A percentile compares a stretch with the other conserved stretches of the same genome.
Conservation (phyloP, 2,888 invertebrate species). For the Coelinius sp. region DNA sequence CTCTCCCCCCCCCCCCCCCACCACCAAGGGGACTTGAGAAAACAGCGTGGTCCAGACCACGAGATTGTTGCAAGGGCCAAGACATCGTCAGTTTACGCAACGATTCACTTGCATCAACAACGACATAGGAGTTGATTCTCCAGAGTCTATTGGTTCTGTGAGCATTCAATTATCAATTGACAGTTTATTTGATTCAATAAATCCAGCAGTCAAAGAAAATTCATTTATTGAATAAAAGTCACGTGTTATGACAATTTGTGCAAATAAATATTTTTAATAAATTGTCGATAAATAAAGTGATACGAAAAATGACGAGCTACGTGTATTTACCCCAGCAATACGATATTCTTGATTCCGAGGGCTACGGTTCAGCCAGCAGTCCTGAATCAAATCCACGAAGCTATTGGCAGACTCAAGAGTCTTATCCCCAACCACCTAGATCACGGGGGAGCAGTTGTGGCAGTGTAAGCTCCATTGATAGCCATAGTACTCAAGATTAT, state of each 20-base stretch:
- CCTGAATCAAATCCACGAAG: constrained; percentile 63
- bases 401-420: constrained; percentile 52
- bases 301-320: constrained; percentile 49
- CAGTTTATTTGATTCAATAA: too few relatives aligned
- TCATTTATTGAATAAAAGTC: too few relatives aligned
- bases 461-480: constrained; percentile 63
- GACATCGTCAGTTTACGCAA: constrained; percentile 66
- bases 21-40: constrained; percentile 58
- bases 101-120: constrained; percentile 60
- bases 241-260: neutral
- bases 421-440: constrained; percentile 63
- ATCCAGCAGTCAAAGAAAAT: too few relatives aligned
- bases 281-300: neutral
- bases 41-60: constrained; percentile 69
- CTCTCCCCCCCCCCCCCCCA: too few relatives aligned
- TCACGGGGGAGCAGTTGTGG: constrained; percentile 65
- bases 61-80: constrained; percentile 59
- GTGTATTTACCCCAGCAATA: constrained; percentile 58
- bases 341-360: constrained; percentile 64
- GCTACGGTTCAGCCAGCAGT: constrained; percentile 66
- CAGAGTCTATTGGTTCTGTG: neutral
- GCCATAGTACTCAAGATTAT: constrained; percentile 59
- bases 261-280: neutral
- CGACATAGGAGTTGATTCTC: neutral
- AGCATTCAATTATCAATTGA: too few relatives aligned